A percentile compares a stretch with the other conserved stretches of the same genome.
Evolutionary conservation across 1,140 invertebrate species (phyloP).

Genomic region (Zaprionus lachaisei): DNA sequence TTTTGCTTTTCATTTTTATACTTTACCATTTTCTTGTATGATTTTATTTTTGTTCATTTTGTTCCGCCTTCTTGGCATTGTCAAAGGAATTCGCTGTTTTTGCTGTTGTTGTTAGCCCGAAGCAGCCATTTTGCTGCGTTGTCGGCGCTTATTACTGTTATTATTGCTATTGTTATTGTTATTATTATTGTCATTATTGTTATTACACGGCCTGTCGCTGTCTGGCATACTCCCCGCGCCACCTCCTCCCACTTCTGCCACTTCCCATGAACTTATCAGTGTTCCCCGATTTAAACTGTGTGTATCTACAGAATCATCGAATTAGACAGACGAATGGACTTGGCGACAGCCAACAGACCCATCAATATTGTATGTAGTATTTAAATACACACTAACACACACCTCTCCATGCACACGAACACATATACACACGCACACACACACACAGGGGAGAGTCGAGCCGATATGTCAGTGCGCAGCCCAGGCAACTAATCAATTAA

Average conservation of each 20-base stretch:
- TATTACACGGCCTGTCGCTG: constrained; percentile 21
- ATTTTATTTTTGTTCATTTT: constrained; percentile 14
- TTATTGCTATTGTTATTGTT: constrained; percentile 48
- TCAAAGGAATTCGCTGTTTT: constrained; percentile 27
- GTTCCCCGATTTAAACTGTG: constrained; percentile 2
- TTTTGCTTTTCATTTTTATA: constrained; percentile 7
- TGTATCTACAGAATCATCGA: constrained; percentile 1
- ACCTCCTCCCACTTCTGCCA: background rate
- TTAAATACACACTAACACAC: background rate
- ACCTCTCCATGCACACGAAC: no score
- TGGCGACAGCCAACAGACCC: background rate
- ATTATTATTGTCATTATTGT: constrained; percentile 43
- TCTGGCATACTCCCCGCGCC: background rate
- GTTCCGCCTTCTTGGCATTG: constrained; percentile 38
- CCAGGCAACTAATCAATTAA: constrained; percentile 4
- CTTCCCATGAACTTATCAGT: constrained; percentile 1
- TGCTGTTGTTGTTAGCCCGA: constrained; percentile 6
- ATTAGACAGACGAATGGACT: background rate
- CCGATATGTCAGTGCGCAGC: background rate
- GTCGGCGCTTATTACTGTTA: constrained; percentile 21
- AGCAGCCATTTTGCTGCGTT: constrained; percentile 3
- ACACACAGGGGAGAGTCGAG: background rate
- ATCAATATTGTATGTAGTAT: constrained; percentile 3
- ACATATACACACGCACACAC: background rate
- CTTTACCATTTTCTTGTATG: constrained; percentile 9